phyloP scores from a whole-genome alignment of 2,797 vertebrate species.

The Tenualosa thibaudeaui region DNA sequence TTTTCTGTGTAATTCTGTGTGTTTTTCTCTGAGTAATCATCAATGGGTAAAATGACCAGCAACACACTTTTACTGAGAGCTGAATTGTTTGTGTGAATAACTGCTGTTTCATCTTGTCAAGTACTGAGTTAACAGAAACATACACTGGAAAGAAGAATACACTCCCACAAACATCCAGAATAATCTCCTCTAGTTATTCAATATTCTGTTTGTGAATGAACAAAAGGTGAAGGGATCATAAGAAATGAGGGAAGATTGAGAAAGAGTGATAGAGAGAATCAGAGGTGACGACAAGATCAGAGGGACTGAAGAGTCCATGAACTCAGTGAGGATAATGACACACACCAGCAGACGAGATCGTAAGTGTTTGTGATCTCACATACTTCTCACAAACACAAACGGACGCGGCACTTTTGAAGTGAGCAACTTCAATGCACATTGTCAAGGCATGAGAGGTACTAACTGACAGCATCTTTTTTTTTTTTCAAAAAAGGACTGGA shows the following conservation, averaged over 20 bases:
- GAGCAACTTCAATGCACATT: background rate
- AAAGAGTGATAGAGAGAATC: background rate
- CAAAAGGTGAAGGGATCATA: constrained; percentile 46
- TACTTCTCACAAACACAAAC: background rate
- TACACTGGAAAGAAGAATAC: background rate
- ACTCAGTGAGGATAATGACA: background rate
- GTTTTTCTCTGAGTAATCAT: constrained; percentile 45
- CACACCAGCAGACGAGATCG: constrained; percentile 2
- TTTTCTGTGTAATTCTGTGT: background rate
- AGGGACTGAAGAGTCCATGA: background rate
- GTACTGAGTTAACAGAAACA: background rate
- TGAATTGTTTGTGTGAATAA: constrained; percentile 19
- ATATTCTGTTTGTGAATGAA: background rate
- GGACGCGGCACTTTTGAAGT: background rate
- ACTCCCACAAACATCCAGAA: constrained; percentile 1
- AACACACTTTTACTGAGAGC: background rate
- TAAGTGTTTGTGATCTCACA: background rate
- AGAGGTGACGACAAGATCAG: background rate
- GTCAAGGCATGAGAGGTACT: background rate
- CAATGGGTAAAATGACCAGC: constrained; percentile 43
- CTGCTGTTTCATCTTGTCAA: background rate
- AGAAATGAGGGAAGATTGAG: constrained; percentile 42
- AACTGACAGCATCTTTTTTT: constrained; percentile 22
- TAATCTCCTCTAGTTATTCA: background rate
- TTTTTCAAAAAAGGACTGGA: constrained; percentile 29